A percentile compares a stretch with the other conserved stretches of the same genome.
Conservation (phyloP, 2,113 vertebrate genomes). For the Cygnus buccinator region DNA sequence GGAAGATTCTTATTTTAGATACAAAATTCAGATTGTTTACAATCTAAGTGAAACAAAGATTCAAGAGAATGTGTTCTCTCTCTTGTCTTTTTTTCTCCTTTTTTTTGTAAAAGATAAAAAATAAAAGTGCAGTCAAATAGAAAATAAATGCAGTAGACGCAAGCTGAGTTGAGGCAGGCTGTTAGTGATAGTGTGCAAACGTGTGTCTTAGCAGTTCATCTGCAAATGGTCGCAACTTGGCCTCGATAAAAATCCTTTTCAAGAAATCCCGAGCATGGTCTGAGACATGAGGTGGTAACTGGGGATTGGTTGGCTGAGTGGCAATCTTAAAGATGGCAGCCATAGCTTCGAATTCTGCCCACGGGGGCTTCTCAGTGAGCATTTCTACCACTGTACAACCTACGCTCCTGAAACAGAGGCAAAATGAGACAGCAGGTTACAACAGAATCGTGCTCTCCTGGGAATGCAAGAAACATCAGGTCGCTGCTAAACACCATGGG, state of each 20-base stretch:
- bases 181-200: constrained; percentile 93
- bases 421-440: constrained; percentile 56
- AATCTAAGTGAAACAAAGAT: constrained; percentile 80
- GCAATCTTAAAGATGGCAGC: constrained; percentile 99
- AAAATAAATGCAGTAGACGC: constrained; percentile 74
- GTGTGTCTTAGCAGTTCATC: constrained; percentile 95
- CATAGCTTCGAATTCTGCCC: constrained; percentile 99
- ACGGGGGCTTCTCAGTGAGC: constrained; percentile 96
- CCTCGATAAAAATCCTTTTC: constrained; percentile 95
- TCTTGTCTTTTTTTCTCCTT: constrained; percentile 76
- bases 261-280: constrained; percentile 97
- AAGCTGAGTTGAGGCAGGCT: constrained; percentile 73
- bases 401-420: constrained; percentile 87
- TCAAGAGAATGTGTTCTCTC: constrained; percentile 81
- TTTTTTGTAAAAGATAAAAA: constrained; percentile 72
- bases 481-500: background rate
- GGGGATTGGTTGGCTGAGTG: constrained; percentile 96
- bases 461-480: background rate
- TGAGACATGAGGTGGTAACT: constrained; percentile 91
- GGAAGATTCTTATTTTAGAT: constrained; percentile 76
- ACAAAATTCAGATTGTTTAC: constrained; percentile 81
- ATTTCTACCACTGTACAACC: constrained; percentile 99
- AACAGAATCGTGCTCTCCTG: background rate
- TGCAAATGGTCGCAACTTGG: constrained; percentile 91
- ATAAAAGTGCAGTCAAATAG: constrained; percentile 86